phyloP scores from a whole-genome alignment of 2,888 invertebrate species.

The Scrobipalpa costella region DNA sequence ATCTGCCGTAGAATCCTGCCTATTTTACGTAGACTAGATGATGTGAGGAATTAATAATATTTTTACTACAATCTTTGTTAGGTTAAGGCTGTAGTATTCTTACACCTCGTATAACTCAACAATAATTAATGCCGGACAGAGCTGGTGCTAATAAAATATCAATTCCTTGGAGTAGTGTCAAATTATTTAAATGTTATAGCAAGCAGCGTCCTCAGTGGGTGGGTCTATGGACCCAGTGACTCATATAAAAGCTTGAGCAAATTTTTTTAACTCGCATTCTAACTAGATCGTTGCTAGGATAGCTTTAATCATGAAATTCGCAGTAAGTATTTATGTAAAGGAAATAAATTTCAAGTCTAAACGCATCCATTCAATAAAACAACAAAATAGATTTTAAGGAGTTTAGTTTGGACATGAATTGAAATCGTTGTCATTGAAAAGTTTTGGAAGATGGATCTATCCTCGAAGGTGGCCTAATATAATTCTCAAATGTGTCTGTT shows the following conservation, averaged over 20 bases:
- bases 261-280: slow-evolving; percentile 68
- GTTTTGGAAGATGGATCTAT: too few relatives aligned
- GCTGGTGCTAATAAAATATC: slow-evolving; percentile 26
- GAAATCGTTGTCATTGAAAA: too few relatives aligned
- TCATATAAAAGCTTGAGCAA: slow-evolving; percentile 70
- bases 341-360: too few relatives aligned
- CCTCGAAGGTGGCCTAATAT: too few relatives aligned
- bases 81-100: neutral
- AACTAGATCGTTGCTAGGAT: slow-evolving; percentile 70
- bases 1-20: too few relatives aligned
- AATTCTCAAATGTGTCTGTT: slow-evolving; percentile 31
- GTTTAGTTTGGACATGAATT: too few relatives aligned
- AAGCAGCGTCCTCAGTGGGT: slow-evolving; percentile 66
- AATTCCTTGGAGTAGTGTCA: slow-evolving; percentile 53
- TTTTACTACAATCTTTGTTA: too few relatives aligned
- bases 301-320: slow-evolving; percentile 62
- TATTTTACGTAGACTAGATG: too few relatives aligned
- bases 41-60: too few relatives aligned
- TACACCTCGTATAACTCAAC: neutral
- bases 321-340: slow-evolving; percentile 55
- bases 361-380: too few relatives aligned
- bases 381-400: too few relatives aligned
- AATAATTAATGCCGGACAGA: slow-evolving; percentile 13
- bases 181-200: slow-evolving; percentile 74
- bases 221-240: slow-evolving; percentile 66